Base-by-base conservation (phyloP, 2,113 vertebrate species). In the Crypturellus undulatus region DNA sequence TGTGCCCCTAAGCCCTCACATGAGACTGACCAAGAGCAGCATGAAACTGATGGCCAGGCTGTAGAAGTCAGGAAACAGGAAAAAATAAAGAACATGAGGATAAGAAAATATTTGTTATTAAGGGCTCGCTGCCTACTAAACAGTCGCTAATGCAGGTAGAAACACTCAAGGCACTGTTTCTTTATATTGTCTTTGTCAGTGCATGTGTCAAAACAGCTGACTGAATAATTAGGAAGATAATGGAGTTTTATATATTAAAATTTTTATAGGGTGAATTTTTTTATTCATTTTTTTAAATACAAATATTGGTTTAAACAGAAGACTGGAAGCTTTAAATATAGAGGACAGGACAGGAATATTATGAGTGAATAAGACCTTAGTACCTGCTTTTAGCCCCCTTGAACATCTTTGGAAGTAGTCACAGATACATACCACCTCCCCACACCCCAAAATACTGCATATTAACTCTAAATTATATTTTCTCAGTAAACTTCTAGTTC, bases 281-380 rank as follows among this genome's bases (percentile, higher is more conserved):
- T 87, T 59, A 76, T 89, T n/a, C n/a, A n/a, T n/a, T n/a, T 94
- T 73, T 81, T 58, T 32, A 30, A 54, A 68, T 78, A 85, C 93
- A 97, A 96, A 97, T 95, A 97, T 94, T 96, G 89, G 91, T 84
- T 96, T 93, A 93, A 94, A 94, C 4, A 0, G 89, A 88, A 95
- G 91, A 80, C 64, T 52, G 40, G 87, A 97, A 96, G 89, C 30
- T 91, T 89, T 93, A 77, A 94, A 83, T 83, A 80, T 30, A 85
- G 73, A 79, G 89, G 60, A 83, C 40, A 81, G 43, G 54, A 70
- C 56, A 78, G 86, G 22, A 49, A 92, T 80, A 96, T 92, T 24
- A 77, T 68, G 40, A 71, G 82, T 95, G 94, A 96, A 95, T 94
- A 49, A 94, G 85, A 95, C 92, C 71, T 96, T 96, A 92, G 85